Conservation (phyloP, 64 coral and sea anemone genomes). For the Montipora efflorescens region DNA sequence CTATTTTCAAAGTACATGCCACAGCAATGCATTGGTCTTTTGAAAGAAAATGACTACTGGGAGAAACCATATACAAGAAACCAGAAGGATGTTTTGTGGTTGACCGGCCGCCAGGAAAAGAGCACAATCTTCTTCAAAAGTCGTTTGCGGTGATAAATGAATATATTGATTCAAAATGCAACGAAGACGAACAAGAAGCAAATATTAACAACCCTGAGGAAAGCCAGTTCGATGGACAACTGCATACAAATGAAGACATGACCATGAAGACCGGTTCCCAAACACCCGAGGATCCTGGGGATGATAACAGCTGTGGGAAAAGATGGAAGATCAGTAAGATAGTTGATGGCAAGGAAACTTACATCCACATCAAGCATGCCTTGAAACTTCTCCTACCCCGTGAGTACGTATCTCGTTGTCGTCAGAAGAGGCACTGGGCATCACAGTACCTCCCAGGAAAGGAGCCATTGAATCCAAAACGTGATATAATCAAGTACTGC, state of each 20-base stretch:
- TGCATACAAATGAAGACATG: background rate
- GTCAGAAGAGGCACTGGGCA: conserved; percentile 61
- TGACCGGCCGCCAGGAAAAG: background rate
- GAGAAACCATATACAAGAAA: conserved; percentile 7
- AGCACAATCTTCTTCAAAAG: background rate
- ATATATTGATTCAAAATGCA: too few species aligned
- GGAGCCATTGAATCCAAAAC: conserved; percentile 52
- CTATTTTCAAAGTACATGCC: conserved; percentile 44
- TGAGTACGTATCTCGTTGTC: conserved; percentile 62
- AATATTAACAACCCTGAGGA: too few species aligned
- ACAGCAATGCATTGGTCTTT: background rate
- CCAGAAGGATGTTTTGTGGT: background rate
- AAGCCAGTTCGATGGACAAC: too few species aligned
- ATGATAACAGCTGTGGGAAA: background rate
- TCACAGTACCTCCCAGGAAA: conserved; percentile 70
- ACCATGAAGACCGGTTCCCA: background rate
- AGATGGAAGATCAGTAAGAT: conserved; percentile 58
- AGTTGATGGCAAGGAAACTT: background rate
- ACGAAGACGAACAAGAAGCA: too few species aligned
- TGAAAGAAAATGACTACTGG: conserved; percentile 28
- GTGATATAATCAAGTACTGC: conserved; percentile 59
- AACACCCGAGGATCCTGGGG: background rate
- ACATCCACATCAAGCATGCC: conserved; percentile 59
- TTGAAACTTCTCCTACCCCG: conserved; percentile 60
- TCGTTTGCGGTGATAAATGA: background rate